A percentile compares a stretch with the other conserved stretches of the same genome.
Conservation (phyloP, 2,797 vertebrate genomes). For the Synanceia verrucosa region DNA sequence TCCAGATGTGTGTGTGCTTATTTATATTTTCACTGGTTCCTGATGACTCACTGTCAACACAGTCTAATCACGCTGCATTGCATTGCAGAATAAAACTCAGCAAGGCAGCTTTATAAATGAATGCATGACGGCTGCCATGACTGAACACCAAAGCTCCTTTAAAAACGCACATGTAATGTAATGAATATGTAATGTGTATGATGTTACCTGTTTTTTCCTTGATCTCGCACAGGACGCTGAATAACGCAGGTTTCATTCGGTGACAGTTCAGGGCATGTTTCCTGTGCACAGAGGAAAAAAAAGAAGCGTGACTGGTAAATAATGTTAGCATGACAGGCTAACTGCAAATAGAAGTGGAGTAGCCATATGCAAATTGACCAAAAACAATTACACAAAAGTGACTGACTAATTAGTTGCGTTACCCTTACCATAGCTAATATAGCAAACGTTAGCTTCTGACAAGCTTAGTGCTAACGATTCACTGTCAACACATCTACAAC, state of each 20-base stretch:
- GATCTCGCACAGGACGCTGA: constrained; percentile 94
- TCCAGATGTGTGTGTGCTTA: not conserved
- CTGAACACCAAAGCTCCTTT: not conserved
- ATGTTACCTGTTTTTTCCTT: constrained; percentile 93
- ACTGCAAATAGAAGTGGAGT: not conserved
- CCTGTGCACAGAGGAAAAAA: constrained; percentile 74
- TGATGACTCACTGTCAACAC: constrained; percentile 45
- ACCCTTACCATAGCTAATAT: constrained; percentile 19
- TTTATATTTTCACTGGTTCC: constrained; percentile 19
- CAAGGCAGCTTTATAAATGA: not conserved
- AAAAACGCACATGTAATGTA: no score
- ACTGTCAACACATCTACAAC: not conserved
- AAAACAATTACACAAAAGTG: constrained; percentile 46
- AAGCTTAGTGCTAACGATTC: not conserved
- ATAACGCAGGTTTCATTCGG: constrained; percentile 94
- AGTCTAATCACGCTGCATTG: not conserved
- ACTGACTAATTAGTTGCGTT: not conserved
- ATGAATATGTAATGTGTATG: no score
- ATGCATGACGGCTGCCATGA: not conserved
- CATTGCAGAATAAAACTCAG: not conserved
- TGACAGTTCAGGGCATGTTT: constrained; percentile 96
- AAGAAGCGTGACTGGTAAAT: not conserved
- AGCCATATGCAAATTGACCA: constrained; percentile 24
- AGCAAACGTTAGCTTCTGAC: constrained; percentile 47
- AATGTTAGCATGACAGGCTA: not conserved